A percentile compares a stretch with the other conserved stretches of the same genome.
phyloP scores from a whole-genome alignment of 2,797 vertebrate genomes.

The Urosaurus nigricauda region DNA sequence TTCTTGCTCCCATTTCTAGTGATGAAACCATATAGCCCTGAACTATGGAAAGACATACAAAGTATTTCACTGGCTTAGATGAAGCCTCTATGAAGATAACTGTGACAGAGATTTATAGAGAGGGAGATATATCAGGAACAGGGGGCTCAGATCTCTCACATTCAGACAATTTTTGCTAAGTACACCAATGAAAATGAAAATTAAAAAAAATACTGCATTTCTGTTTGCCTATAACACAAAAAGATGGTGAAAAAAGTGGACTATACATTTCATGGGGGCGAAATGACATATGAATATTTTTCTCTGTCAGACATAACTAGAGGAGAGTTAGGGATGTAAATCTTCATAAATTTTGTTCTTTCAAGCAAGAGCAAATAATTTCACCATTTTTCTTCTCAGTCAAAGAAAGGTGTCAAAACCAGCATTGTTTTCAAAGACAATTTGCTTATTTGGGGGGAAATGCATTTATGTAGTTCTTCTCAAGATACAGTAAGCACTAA shows the following conservation, averaged over 20 bases:
- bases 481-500: background rate
- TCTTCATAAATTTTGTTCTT: too few species aligned
- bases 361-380: too few species aligned
- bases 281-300: background rate
- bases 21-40: background rate
- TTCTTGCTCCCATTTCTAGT: background rate
- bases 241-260: background rate
- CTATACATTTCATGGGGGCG: background rate
- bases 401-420: too few species aligned
- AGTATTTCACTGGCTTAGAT: background rate
- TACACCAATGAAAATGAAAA: background rate
- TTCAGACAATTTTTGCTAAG: background rate
- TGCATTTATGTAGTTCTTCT: too few species aligned
- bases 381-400: too few species aligned
- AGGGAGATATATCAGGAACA: background rate
- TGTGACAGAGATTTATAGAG: background rate
- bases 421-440: too few species aligned
- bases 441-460: too few species aligned
- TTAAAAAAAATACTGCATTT: background rate
- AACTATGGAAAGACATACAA: background rate
- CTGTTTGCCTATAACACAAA: background rate
- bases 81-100: background rate
- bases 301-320: background rate
- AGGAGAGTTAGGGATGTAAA: too few species aligned
- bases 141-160: background rate